Evolutionary conservation across 2,888 invertebrate genomes (phyloP), one percentile per base, ranked within the genome.

Genomic region (Limnephilus auricula): DNA sequence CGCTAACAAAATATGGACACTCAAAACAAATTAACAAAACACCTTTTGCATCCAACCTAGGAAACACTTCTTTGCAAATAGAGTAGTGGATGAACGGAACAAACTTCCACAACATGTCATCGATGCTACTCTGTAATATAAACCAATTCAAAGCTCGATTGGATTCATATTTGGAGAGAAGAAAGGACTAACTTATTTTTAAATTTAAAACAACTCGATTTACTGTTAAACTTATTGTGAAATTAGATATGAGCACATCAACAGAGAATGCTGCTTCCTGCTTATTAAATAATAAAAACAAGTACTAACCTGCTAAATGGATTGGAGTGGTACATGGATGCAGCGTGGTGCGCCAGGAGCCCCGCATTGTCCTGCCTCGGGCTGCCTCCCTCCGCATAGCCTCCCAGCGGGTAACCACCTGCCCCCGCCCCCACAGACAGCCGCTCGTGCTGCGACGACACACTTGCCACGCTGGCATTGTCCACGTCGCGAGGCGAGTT

Each of bases 291-390:
- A 40, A 40, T 40, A 10, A 40, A 12, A 40, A 40, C 12, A 40
- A 65, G 9, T 6, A 65, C 65, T 89, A 31, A 92, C 96, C 96
- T 95, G 94, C 95, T 95, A 93, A 94, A 96, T 94, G 95, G 95
- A 94, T 94, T 95, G 93, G 95, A 95, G 83, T 95, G 96, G 86
- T 95, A 96, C 95, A 96, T 95, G 94, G 95, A 90, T 25, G 93
- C 94, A 10, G 93, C 90, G 93, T 95, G 94, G 93, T 95, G 96
- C 93, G 95, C 95, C 93, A 96, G 95, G 93, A 95, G 93, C 94
- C 95, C 95, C 18, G 90, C 91, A n/a, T 91, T 83, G 31, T 93
- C 92, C 12, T 93, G 93, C 78, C 93, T 85, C 9, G 94, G 94
- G 93, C 94, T 94, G 92, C 94, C 92, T 0, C 92, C 89, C 34